phyloP scores from a whole-genome alignment of 2,797 vertebrate species.

The Cyclura pinguis region DNA sequence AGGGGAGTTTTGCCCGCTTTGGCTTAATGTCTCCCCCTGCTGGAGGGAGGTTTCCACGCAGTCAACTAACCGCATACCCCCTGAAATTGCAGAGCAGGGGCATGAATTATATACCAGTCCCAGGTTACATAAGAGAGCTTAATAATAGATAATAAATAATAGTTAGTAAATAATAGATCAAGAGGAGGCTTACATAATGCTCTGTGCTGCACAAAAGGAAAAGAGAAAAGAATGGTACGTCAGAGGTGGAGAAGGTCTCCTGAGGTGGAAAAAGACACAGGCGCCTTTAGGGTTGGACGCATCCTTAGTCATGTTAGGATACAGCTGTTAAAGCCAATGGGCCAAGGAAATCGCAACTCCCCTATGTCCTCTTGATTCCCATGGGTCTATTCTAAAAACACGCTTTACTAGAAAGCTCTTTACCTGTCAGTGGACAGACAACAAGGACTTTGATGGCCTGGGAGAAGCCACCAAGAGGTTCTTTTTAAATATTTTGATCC shows the following conservation, averaged over 20 bases:
- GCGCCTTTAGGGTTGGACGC: not conserved
- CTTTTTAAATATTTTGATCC: not conserved
- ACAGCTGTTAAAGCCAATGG: not conserved
- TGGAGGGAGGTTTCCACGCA: not conserved
- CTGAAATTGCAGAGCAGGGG: not conserved
- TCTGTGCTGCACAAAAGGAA: not conserved
- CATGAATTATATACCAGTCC: constrained; percentile 17
- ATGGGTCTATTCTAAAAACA: not conserved
- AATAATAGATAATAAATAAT: constrained; percentile 51
- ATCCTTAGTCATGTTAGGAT: not conserved
- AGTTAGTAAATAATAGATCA: constrained; percentile 29
- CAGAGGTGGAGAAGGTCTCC: not conserved
- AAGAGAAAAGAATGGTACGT: not conserved
- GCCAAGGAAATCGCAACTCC: not conserved
- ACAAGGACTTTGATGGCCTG: too few relatives aligned
- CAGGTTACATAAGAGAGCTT: constrained; percentile 29
- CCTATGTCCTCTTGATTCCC: not conserved
- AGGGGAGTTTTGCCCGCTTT: too few relatives aligned
- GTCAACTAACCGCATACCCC: not conserved
- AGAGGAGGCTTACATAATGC: constrained; percentile 16
- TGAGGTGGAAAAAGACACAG: not conserved
- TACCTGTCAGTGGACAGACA: too few relatives aligned
- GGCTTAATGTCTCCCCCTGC: not conserved
- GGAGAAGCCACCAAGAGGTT: not conserved
- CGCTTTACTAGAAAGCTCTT: too few relatives aligned